Evolutionary conservation across 2,888 invertebrate genomes (phyloP).

Genomic region (Caenorhabditis imperialis): DNA sequence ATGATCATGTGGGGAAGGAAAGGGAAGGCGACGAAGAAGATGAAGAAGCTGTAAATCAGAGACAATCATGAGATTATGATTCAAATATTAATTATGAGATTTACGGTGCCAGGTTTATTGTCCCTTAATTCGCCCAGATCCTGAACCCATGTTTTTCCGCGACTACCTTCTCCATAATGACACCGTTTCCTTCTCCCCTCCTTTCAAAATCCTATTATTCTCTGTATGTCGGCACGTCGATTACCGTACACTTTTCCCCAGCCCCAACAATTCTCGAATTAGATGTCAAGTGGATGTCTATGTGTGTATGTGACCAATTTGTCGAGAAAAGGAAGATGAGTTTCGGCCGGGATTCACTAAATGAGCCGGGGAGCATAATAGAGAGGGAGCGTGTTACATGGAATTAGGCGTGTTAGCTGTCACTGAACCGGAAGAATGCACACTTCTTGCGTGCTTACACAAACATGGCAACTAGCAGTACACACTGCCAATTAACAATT

Average conservation of each 20-base stretch:
- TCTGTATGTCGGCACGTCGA: slow-evolving; percentile 29
- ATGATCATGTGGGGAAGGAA: too few species aligned
- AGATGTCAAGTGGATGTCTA: slow-evolving; percentile 48
- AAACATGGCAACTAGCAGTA: slow-evolving; percentile 41
- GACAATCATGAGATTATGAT: slow-evolving; percentile 43
- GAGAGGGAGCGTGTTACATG: slow-evolving; percentile 52
- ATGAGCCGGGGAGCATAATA: slow-evolving; percentile 48
- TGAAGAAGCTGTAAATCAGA: too few species aligned
- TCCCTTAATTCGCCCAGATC: slow-evolving; percentile 8
- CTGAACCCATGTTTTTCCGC: slow-evolving; percentile 26
- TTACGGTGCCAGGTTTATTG: slow-evolving; percentile 1
- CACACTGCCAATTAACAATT: slow-evolving; percentile 48
- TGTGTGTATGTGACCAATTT: slow-evolving; percentile 46
- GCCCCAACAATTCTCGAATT: slow-evolving; percentile 30
- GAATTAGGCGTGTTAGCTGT: slow-evolving; percentile 50
- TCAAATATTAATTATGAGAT: slow-evolving; percentile 26
- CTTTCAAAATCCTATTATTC: slow-evolving; percentile 36
- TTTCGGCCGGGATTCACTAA: slow-evolving; percentile 36
- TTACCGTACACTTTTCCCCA: slow-evolving; percentile 35
- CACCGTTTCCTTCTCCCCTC: slow-evolving; percentile 23
- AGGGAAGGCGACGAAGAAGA: too few species aligned
- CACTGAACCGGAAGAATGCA: slow-evolving; percentile 57
- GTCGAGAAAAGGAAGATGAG: slow-evolving; percentile 36
- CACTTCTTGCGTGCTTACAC: slow-evolving; percentile 57
- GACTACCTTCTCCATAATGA: slow-evolving; percentile 4